Base-by-base conservation (phyloP, 2,113 vertebrate species). In the Melanostigma gelatinosum region DNA sequence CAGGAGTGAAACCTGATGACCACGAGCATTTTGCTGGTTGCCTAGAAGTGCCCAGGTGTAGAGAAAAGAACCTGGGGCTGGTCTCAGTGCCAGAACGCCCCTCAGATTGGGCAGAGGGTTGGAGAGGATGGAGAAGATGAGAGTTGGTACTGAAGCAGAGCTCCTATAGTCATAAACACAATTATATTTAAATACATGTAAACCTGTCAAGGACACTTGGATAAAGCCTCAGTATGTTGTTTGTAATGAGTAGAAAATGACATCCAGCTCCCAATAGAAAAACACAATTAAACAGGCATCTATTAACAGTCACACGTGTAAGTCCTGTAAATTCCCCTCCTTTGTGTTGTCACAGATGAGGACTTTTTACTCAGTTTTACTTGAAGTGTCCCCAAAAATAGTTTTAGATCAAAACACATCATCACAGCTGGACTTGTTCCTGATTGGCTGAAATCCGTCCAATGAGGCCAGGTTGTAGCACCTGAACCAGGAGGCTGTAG, bases 31-130 rank as follows among this genome's bases (percentile, higher is more conserved):
- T 77, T 50, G 5, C 22, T 54, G 8, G 9, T 55, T 29, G 3
- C 24, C 20, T 29, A 34, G 15, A 68, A 77, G n/a, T 34, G 42
- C 52, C n/a, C 24, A 1, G 22, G 34, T 24, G 46, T 38, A 77
- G 8, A 48, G 38, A 24, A 32, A 64, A 55, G 1, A 58, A 61
- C 34, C 20, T 1, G 20, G 24, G 50, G 66, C 44, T 29, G 44
- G 52, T 71, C 22, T 50, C 8, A 24, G 29, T 27, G 44, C 18
- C 46, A 73, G 24, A 50, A 48, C 70, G 27, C 22, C 64, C 68
- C 54, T 75, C 64, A 78, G 36, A 67, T 34, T 79, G 63, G 61
- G 29, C 65, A 72, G 75, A 36, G 57, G 32, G 75, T 11, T 24
- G 70, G 67, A 34, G 44, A 60, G 48, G 50, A 34, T 65, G 67